phyloP scores from a whole-genome alignment of 1,140 invertebrate genomes.

The Drosophila oshimai region DNA sequence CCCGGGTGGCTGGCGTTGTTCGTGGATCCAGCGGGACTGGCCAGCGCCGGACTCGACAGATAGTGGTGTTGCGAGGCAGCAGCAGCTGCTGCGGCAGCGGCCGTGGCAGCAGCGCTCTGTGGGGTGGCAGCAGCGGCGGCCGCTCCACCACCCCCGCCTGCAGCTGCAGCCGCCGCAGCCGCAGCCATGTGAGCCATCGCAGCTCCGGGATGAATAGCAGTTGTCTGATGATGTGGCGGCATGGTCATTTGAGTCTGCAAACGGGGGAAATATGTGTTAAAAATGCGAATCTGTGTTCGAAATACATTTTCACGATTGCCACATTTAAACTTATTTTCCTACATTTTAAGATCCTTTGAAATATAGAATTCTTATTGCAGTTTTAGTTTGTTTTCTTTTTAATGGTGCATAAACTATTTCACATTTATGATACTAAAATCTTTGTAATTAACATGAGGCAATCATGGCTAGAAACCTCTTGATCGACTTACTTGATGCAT shows the following conservation, averaged over 20 bases:
- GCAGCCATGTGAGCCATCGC: conserved; percentile 87
- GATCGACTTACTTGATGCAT: conserved; percentile 83
- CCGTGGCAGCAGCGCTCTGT: conserved; percentile 54
- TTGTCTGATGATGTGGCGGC: conserved; percentile 84
- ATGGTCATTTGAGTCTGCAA: conserved; percentile 87
- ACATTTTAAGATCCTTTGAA: neutral
- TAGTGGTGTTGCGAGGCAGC: conserved; percentile 85
- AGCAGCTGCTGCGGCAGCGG: conserved; percentile 75
- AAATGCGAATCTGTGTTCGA: too few relatives aligned
- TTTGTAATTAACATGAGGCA: too few relatives aligned
- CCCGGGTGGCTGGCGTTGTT: conserved; percentile 84
- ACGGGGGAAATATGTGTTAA: neutral
- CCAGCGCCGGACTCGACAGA: conserved; percentile 91
- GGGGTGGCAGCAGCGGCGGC: conserved; percentile 50
- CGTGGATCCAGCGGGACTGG: conserved; percentile 93
- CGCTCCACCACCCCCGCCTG: conserved; percentile 43
- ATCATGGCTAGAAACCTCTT: too few relatives aligned
- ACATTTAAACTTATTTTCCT: too few relatives aligned
- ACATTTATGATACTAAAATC: too few relatives aligned
- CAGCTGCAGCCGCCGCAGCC: conserved; percentile 56
- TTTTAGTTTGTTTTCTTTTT: too few relatives aligned
- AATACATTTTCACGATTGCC: too few relatives aligned
- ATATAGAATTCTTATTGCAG: too few relatives aligned
- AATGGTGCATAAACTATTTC: too few relatives aligned
- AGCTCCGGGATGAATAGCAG: conserved; percentile 87